Evolutionary conservation across 2,113 vertebrate genomes (phyloP), one percentile per base, ranked within the genome.

Genomic region (Rhinopomastus cyanomelas): DNA sequence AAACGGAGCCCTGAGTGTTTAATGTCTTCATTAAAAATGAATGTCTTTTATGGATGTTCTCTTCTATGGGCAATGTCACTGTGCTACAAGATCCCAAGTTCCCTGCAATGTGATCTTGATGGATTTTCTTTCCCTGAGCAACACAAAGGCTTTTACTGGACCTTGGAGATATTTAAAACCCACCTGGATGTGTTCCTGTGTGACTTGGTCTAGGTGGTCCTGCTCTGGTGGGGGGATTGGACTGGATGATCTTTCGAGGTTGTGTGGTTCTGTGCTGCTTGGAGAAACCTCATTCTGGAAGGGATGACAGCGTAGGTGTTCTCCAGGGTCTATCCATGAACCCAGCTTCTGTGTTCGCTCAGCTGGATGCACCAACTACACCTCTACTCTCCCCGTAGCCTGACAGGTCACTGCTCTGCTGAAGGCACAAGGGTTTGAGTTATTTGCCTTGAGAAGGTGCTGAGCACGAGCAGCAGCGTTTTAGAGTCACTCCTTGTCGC

Each of bases 1-100:
- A 72, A 32, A 59, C 30, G 73, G 76, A 89, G 32, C 46, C 69
- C 64, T 73, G 22, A 82, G 51, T 36, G 37, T 66, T 69, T 66
- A 76, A 69, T 37, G 48, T 77, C 67, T 87, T 65, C 21, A 69
- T 90, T 87, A 60, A 87, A 90, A 87, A 84, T 64, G 5, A 71
- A 84, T 29, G 18, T 52, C 14, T 51, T 34, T 65, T 57, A 49
- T 11, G 27, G 68, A 49, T 20, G 36, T 86, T 84, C 53, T 81
- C 34, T 84, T 46, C 39, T 69, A 27, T 20, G 16, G 22, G 48
- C 46, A 42, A 64, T 77, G 86, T 88, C 53, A 48, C 48, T 73
- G 69, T 66, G 64, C 62, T 69, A 4, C 51, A 56, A 89, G 73
- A 79, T 75, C 36, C 7, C 12, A 72, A 74, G 53, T 55, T 95